phyloP scores from a whole-genome alignment of 2,888 invertebrate genomes.

The Abscondita cerata region DNA sequence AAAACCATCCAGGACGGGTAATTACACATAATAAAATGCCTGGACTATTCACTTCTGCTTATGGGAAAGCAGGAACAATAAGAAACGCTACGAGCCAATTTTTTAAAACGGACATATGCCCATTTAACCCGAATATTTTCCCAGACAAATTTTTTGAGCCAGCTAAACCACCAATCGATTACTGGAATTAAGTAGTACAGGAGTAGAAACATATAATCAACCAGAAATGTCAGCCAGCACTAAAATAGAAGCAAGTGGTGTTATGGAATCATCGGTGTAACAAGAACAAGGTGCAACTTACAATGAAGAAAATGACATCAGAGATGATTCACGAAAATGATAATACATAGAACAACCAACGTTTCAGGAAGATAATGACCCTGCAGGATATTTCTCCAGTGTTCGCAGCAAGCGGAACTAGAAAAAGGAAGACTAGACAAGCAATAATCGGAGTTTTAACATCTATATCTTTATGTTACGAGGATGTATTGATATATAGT shows the following conservation, averaged over 20 bases:
- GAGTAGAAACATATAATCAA: no score
- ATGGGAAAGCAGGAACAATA: slow-evolving; percentile 12
- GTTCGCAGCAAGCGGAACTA: not conserved
- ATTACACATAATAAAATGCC: slow-evolving; percentile 2
- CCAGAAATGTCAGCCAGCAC: not conserved
- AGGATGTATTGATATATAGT: no score
- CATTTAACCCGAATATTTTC: not conserved
- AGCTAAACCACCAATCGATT: not conserved
- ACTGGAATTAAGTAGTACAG: not conserved
- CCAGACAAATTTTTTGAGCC: no score
- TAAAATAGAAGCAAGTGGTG: slow-evolving; percentile 1
- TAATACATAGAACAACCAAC: no score
- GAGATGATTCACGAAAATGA: not conserved
- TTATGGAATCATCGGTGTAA: not conserved
- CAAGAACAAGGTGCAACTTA: not conserved
- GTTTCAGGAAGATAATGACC: no score
- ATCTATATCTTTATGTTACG: no score
- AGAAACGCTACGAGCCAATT: not conserved
- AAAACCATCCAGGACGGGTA: not conserved
- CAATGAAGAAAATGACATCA: not conserved
- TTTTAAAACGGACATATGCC: not conserved
- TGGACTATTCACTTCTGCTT: slow-evolving; percentile 1
- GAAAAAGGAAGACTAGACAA: not conserved
- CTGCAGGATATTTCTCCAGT: slow-evolving; percentile 1
- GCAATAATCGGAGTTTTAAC: no score